Percentiles rank a stretch among this genome's conserved stretches.
phyloP scores from a whole-genome alignment of 2,888 invertebrate species.

The Parnassius smintheus region DNA sequence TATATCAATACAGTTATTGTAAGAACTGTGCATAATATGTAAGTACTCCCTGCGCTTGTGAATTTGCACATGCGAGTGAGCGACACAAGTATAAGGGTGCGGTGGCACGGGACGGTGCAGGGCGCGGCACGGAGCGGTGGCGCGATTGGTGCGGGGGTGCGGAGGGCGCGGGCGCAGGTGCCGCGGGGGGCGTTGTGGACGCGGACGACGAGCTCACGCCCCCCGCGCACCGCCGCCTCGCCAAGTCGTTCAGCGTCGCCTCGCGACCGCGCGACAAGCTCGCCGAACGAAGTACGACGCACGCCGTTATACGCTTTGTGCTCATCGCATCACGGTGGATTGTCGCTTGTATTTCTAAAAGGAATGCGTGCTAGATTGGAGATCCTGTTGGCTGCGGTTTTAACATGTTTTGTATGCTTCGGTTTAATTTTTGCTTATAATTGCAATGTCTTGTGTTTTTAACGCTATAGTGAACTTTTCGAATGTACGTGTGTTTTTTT shows the following conservation, averaged over 20 bases:
- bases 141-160: slow-evolving; percentile 51
- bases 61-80: no score
- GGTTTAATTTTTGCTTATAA: no score
- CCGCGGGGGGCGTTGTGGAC: slow-evolving; percentile 48
- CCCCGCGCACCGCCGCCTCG: slow-evolving; percentile 92
- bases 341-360: neutral
- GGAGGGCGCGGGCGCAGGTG: slow-evolving; percentile 42
- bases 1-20: neutral
- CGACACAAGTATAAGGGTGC: slow-evolving; percentile 24
- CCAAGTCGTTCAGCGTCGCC: slow-evolving; percentile 95
- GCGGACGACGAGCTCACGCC: slow-evolving; percentile 88
- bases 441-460: no score
- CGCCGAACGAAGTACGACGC: slow-evolving; percentile 57
- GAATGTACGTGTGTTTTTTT: no score
- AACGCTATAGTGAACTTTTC: no score
- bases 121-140: slow-evolving; percentile 61
- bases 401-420: no score
- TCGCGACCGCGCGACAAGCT: slow-evolving; percentile 68
- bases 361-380: no score
- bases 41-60: no score
- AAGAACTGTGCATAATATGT: no score
- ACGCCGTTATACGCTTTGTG: slow-evolving; percentile 13
- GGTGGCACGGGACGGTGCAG: slow-evolving; percentile 35
- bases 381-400: no score
- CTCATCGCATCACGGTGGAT: slow-evolving; percentile 3